Evolutionary conservation across 2,113 vertebrate genomes (phyloP).

Genomic region (Paramormyrops kingsleyae): DNA sequence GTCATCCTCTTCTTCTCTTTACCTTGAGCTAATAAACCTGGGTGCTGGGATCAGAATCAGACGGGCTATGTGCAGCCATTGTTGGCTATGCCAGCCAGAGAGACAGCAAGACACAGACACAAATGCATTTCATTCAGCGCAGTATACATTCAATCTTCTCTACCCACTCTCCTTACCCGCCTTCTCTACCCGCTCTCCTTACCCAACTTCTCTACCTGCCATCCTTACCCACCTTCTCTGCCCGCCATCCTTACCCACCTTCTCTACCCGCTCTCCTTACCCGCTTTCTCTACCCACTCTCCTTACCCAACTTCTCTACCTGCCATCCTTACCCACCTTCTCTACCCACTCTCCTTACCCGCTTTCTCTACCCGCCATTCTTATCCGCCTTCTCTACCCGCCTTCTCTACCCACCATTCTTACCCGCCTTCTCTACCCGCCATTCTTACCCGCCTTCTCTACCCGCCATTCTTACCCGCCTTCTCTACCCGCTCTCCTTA

Average conservation of each 20-base stretch:
- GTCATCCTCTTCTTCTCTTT: not conserved
- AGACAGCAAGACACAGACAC: not conserved
- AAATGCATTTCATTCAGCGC: not conserved
- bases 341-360: too few species aligned
- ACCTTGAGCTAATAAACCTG: not conserved
- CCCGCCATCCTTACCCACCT: too few species aligned
- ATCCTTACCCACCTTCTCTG: not conserved
- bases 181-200: not conserved
- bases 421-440: too few species aligned
- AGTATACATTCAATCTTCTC: not conserved
- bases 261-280: not conserved
- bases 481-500: not conserved
- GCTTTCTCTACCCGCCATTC: not conserved
- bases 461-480: not conserved
- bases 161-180: not conserved
- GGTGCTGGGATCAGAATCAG: not conserved
- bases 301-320: not conserved
- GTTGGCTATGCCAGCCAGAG: not conserved
- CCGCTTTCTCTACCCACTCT: accelerated
- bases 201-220: not conserved
- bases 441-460: not conserved
- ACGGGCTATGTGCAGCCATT: not conserved
- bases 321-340: too few species aligned
- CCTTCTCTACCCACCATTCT: too few species aligned
- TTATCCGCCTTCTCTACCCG: not conserved